Evolutionary conservation across 2,888 invertebrate species (phyloP), one percentile per base, ranked within the genome.

Genomic region (Magallana nippona): DNA sequence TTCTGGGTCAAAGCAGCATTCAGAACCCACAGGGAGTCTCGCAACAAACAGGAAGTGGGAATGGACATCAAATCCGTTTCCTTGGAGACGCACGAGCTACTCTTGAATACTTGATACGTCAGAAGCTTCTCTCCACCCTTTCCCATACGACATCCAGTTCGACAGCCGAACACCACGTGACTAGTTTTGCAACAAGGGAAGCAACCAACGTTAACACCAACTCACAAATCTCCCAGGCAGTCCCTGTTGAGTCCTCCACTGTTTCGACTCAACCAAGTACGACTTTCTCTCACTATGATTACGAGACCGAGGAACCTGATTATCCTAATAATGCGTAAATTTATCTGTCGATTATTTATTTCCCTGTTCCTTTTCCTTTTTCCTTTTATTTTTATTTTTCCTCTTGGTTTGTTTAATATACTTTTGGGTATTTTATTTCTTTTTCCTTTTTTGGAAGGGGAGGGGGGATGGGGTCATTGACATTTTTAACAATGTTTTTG

Each of bases 301-400:
- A 71, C 71, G 71, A 71, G 13, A 71, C 71, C 1, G 71, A 71
- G 71, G 71, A 71, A 27, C 71, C 71, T 3, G 71, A 71, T 13
- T 27, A 71, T 22, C 63, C 22, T 17, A 11, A 27, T 22, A 63
- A 63, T 71, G 71, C 19, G 15, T 19, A 71, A 32, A 71, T 1
- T 71, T 44, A 8, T 8, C 5, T 44, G 44, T 44, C 44, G 8
- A 44, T 44, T 5, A 44, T 44, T 8, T 44, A 44, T 44, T 44
- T 44, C 44, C 8, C 44, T 5, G n/a, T n/a, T n/a, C n/a, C n/a
- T n/a, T n/a, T n/a, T n/a, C n/a, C n/a, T n/a, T n/a, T n/a, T n/a
- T n/a, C n/a, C n/a, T n/a, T n/a, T n/a, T n/a, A n/a, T n/a, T n/a
- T n/a, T n/a, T n/a, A n/a, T n/a, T 44, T 44, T 44, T 44, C 5